Base-by-base conservation (phyloP, 2,797 vertebrate genomes). In the Arnoldichthys spilopterus region DNA sequence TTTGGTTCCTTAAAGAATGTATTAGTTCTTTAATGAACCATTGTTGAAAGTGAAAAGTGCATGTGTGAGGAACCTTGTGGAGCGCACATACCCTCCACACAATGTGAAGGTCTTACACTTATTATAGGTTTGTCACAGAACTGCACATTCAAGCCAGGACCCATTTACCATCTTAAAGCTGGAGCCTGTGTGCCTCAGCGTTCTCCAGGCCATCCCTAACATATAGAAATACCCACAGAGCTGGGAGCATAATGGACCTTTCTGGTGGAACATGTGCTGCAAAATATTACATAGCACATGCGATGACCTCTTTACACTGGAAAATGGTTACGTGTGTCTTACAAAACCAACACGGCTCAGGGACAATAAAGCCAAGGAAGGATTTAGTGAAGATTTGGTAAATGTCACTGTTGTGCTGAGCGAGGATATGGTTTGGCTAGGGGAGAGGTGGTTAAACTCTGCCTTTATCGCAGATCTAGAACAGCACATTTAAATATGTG, bases 181-280 rank as follows among this genome's bases (percentile, higher is more conserved):
- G 20, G n/a, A 56, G 37, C 37, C 7, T 40, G 12, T 40, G 37
- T 40, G 37, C 12, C 37, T 40, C 37, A 40, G 59, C 30, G 54
- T 54, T 37, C 43, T 54, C 5, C 58, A 72, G 58, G 34, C 24
- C 30, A 30, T 49, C 37, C 11, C 68, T 63, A 20, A 72, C 59
- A 64, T 47, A 58, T 59, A 43, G 24, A 58, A 64, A 63, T 43
- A 56, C 68, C n/a, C 32, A 63, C 56, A 70, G 26, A 59, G 37
- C 26, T 56, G 32, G n/a, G n/a, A 47, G 53, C 12, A 32, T 59
- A 20, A 43, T 45, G 34, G 22, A 54, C 49, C 66, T 54, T 28
- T 66, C 47, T 9, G 4, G 24, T 58, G 45, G 34, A 58, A 58
- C 58, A 24, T 40, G 16, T 43, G 63, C 63, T 24, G 63, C 43